A percentile compares a stretch with the other conserved stretches of the same genome.
These are phyloP conservation scores for Xiphydria camelus DNA, from an alignment of 2,888 invertebrate species.

Conservation along the genomic window DNA sequence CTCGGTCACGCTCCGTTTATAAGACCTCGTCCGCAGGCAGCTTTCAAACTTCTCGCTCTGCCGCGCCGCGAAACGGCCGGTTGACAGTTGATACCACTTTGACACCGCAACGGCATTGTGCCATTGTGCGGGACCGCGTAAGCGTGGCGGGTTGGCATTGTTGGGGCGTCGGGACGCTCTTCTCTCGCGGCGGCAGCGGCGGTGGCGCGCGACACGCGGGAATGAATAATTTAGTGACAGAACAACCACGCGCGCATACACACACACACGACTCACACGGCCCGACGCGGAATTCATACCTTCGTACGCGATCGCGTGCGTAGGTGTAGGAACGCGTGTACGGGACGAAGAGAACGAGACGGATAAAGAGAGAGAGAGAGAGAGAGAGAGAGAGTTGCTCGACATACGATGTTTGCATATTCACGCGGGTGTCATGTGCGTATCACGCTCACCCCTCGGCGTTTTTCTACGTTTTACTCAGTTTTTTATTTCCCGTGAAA, in stretches of 20 bases:
- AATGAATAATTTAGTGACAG: constrained; percentile 40
- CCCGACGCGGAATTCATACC: constrained; percentile 19
- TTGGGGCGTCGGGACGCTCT: constrained; percentile 30
- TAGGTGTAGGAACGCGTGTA: too few relatives aligned
- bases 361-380: background rate
- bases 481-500: too few relatives aligned
- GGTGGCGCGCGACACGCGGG: constrained; percentile 28
- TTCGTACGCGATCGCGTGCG: constrained; percentile 15
- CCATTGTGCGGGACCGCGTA: constrained; percentile 49
- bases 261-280: too few relatives aligned
- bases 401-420: background rate
- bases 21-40: background rate
- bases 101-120: constrained; percentile 46
- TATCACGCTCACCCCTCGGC: background rate
- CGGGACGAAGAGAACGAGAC: too few relatives aligned
- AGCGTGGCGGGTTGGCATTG: constrained; percentile 50
- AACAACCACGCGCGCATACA: constrained; percentile 23
- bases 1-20: background rate
- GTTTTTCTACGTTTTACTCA: background rate
- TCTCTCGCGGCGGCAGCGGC: constrained; percentile 6
- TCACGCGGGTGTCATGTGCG: background rate
- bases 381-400: background rate
- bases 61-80: constrained; percentile 30
- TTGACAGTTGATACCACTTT: constrained; percentile 55
- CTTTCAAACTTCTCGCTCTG: constrained; percentile 30